phyloP scores from a whole-genome alignment of 2,797 vertebrate genomes.

The Gallinago nigripennis region DNA sequence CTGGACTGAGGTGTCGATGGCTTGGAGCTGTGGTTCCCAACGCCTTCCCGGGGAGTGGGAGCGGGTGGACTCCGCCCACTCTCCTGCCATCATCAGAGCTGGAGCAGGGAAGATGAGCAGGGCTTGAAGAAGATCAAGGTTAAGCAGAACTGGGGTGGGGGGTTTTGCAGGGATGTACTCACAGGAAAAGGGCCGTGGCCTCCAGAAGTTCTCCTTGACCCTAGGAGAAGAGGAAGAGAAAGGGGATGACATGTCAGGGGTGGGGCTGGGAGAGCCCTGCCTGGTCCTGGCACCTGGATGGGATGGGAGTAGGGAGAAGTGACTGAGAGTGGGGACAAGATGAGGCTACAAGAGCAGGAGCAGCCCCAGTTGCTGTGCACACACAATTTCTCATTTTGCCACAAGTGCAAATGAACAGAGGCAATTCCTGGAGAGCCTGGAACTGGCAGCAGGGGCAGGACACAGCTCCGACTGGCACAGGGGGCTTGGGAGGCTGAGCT shows the following conservation, averaged over 20 bases:
- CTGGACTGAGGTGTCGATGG: slow-evolving; percentile 26
- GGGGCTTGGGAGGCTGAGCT: background rate
- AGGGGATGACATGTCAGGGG: background rate
- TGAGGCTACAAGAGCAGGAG: background rate
- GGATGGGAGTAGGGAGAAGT: background rate
- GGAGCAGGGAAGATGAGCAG: background rate
- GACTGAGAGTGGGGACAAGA: background rate
- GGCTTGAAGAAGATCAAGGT: background rate
- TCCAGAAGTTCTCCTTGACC: slow-evolving; percentile 42
- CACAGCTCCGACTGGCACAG: fast-evolving
- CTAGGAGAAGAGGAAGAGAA: background rate
- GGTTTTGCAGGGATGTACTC: background rate
- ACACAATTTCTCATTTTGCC: background rate
- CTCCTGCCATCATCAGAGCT: background rate
- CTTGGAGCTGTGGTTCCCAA: background rate
- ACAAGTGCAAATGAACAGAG: background rate
- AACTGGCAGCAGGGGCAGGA: background rate
- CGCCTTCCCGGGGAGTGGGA: background rate
- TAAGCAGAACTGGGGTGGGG: background rate
- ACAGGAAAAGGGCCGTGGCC: slow-evolving; percentile 24
- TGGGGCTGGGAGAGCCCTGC: background rate
- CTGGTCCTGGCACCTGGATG: background rate
- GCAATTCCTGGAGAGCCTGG: background rate
- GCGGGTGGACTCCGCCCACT: background rate
- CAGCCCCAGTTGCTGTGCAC: background rate